Percentiles rank a stretch among this genome's conserved stretches.
Conservation (phyloP, 2,797 vertebrate genomes). For the Podarcis lilfordi region DNA sequence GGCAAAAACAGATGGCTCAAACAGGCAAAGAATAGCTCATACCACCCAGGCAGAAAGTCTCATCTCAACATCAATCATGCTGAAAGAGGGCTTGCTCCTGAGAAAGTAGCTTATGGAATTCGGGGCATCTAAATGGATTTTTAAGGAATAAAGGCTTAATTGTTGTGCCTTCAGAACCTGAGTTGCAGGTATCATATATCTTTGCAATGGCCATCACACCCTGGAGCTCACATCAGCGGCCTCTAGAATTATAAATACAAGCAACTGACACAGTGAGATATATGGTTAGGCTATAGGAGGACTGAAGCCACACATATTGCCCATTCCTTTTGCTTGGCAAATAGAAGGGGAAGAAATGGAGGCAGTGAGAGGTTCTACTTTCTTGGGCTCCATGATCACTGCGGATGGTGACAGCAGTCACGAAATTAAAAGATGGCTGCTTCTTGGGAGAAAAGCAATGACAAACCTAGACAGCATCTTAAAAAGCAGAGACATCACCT, state of each 20-base stretch:
- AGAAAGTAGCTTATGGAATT: constrained; percentile 7
- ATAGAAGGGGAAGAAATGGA: too few relatives aligned
- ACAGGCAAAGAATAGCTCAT: not conserved
- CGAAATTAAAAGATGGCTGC: too few relatives aligned
- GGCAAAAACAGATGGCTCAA: not conserved
- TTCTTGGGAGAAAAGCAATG: too few relatives aligned
- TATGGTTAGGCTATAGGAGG: not conserved
- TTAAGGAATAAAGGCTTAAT: constrained; percentile 8
- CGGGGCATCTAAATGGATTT: not conserved
- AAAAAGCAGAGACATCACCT: too few relatives aligned
- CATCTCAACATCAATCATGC: not conserved
- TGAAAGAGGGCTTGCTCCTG: not conserved
- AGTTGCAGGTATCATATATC: not conserved
- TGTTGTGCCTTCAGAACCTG: not conserved
- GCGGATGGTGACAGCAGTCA: too few relatives aligned
- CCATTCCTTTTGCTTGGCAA: not conserved
- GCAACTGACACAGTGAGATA: not conserved
- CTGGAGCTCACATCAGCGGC: not conserved
- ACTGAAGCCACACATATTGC: not conserved
- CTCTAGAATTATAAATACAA: not conserved
- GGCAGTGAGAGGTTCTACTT: too few relatives aligned
- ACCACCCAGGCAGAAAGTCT: not conserved
- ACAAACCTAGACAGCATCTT: too few relatives aligned
- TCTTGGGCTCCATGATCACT: too few relatives aligned
- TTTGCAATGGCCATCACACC: not conserved